Evolutionary conservation across 92 coral and sea anemone genomes (phyloP), one percentile per base, ranked within the genome.

Genomic region (Zoanthus sansibaricus): DNA sequence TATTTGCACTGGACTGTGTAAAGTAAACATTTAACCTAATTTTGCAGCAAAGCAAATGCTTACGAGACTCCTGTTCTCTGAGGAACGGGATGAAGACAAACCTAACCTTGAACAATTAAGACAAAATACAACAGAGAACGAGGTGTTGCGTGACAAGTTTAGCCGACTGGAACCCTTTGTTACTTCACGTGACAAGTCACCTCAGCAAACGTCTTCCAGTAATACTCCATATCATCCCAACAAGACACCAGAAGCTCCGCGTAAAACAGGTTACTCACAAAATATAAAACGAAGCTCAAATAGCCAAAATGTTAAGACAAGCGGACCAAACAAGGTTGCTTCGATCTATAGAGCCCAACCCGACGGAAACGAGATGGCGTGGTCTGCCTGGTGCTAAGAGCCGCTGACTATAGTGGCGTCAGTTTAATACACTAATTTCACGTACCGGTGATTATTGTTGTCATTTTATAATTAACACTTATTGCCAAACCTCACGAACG

Each of bases 301-400:
- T 44, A 62, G 79, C 8, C 32, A 37, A 20, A 21, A 25, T 3
- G 47, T 47, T 1, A 51, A 15, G 17, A 62, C n/a, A 13, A n/a
- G 79, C 12, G 79, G 58, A 48, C 6, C 4, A 9, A 47, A 16
- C 18, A 47, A 31, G 21, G 31, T 44, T 11, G 44, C 58, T 1
- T 54, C 72, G 72, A 67, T 75, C 64, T 75, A 49, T 25, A 75
- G n/a, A 18, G 79, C 79, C 79, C 79, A 75, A 54, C 79, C 79
- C 16, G 84, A 79, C 48, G 84, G 84, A 62, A 79, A 59, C 17
- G 84, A 79, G 15, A 68, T 61, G 49, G 73, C 84, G 18, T 79
- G 84, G 84, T 79, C 84, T 9, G 84, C 84, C 0, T 79, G 84
- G 84, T 79, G 84, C 71, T 79, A 62, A n/a, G 7, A 15, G 72